phyloP scores from a whole-genome alignment of 2,113 vertebrate species.

The Uria lomvia region DNA sequence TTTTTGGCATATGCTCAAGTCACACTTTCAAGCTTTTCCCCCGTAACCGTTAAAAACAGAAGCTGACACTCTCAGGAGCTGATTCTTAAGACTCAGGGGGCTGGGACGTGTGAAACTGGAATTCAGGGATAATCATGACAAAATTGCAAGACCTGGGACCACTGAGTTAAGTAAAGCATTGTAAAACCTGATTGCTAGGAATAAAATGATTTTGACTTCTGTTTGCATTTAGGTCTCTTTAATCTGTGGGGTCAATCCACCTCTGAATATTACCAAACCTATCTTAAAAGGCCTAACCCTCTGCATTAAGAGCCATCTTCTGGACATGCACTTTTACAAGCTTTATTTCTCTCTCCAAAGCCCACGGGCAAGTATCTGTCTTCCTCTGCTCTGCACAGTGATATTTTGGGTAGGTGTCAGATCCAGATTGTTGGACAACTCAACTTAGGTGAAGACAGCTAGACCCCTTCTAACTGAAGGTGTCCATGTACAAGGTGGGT shows the following conservation, averaged over 20 bases:
- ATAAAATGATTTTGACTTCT: neutral
- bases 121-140: neutral
- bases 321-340: neutral
- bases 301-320: neutral
- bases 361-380: neutral
- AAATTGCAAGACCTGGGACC: neutral
- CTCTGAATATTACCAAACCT: neutral
- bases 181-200: neutral
- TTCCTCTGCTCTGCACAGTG: neutral
- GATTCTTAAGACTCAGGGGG: neutral
- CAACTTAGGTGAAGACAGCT: neutral
- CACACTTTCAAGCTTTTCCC: conserved; percentile 39
- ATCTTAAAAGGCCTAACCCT: neutral
- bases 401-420: neutral
- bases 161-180: neutral
- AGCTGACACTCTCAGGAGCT: neutral
- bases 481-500: neutral
- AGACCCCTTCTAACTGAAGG: neutral
- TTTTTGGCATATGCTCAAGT: conserved; percentile 45
- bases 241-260: neutral
- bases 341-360: neutral
- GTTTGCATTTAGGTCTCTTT: neutral
- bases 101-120: neutral
- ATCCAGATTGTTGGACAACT: neutral
- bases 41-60: conserved; percentile 41